A percentile compares a stretch with the other conserved stretches of the same genome.
Evolutionary conservation across 2,797 vertebrate species (phyloP).

Genomic region (Yasuhikotakia modesta): DNA sequence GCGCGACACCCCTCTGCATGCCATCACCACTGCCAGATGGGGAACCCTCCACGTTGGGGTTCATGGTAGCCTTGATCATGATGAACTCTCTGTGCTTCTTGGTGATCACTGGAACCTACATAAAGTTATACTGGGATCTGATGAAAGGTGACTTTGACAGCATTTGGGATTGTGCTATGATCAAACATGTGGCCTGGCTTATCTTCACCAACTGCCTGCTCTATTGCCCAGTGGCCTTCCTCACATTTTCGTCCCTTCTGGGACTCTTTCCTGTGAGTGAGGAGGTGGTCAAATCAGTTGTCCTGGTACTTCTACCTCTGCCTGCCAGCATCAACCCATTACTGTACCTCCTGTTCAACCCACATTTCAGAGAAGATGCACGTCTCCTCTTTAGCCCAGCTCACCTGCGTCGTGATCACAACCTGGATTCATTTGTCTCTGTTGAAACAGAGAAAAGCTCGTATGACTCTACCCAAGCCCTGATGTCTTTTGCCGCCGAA

Average conservation of each 20-base stretch:
- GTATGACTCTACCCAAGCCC: conserved; percentile 87
- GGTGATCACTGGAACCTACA: conserved; percentile 87
- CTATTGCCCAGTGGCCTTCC: conserved; percentile 92
- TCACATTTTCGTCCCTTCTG: conserved; percentile 89
- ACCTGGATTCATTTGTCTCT: conserved; percentile 73
- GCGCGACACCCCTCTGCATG: conserved; percentile 90
- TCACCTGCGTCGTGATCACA: conserved; percentile 70
- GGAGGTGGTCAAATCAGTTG: conserved; percentile 88
- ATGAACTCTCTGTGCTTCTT: conserved; percentile 92
- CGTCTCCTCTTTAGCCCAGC: conserved; percentile 80
- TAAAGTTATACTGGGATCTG: conserved; percentile 89
- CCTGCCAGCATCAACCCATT: conserved; percentile 92
- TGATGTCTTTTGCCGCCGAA: conserved; percentile 81
- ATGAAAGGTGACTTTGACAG: conserved; percentile 85
- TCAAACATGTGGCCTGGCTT: conserved; percentile 93
- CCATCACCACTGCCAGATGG: conserved; percentile 85
- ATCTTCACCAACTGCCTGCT: conserved; percentile 94
- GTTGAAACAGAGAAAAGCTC: conserved; percentile 89
- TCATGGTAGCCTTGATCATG: conserved; percentile 88
- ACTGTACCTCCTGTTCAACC: conserved; percentile 91
- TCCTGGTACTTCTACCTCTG: conserved; percentile 89
- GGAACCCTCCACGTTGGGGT: conserved; percentile 80
- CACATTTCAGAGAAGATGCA: conserved; percentile 84
- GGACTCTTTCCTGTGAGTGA: conserved; percentile 88
- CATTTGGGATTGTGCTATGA: conserved; percentile 91